A percentile compares a stretch with the other conserved stretches of the same genome.
phyloP scores from a whole-genome alignment of 92 coral and sea anemone genomes.

The Epizoanthus stellaris region DNA sequence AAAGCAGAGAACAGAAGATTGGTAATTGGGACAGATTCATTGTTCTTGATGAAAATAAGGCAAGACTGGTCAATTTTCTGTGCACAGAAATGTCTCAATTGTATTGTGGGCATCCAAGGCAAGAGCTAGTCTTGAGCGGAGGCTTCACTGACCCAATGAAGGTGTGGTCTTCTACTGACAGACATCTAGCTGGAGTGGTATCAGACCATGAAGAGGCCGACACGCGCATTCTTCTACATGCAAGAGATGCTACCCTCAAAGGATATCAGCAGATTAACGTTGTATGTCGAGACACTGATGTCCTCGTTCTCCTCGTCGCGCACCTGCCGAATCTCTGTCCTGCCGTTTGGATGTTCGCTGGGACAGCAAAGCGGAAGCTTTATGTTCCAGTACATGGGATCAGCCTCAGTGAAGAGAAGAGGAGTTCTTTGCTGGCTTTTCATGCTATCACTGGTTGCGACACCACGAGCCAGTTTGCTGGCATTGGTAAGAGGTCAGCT shows the following conservation, averaged over 20 bases:
- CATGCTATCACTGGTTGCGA: slow-evolving; percentile 45
- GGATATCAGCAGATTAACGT: slow-evolving; percentile 51
- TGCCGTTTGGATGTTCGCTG: slow-evolving; percentile 45
- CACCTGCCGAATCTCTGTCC: slow-evolving; percentile 56
- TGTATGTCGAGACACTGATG: slow-evolving; percentile 52
- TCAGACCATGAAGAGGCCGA: slow-evolving; percentile 70
- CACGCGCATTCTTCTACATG: slow-evolving; percentile 55
- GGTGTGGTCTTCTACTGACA: neutral
- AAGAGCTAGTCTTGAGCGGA: slow-evolving; percentile 66
- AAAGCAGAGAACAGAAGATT: slow-evolving; percentile 62
- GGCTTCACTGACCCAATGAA: slow-evolving; percentile 49
- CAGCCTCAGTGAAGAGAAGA: slow-evolving; percentile 18
- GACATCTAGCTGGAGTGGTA: slow-evolving; percentile 24
- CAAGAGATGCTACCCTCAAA: slow-evolving; percentile 45
- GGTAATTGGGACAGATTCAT: slow-evolving; percentile 74
- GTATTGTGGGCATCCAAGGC: slow-evolving; percentile 35
- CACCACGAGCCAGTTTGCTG: slow-evolving; percentile 38
- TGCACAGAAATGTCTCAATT: slow-evolving; percentile 10
- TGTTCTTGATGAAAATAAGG: slow-evolving; percentile 66
- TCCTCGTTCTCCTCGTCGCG: slow-evolving; percentile 70
- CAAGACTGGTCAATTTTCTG: slow-evolving; percentile 57
- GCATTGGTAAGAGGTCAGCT: slow-evolving; percentile 33
- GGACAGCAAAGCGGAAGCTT: slow-evolving; percentile 38
- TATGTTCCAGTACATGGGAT: slow-evolving; percentile 38
- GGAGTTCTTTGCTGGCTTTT: slow-evolving; percentile 41